Percentiles rank a stretch among this genome's conserved stretches.
These are phyloP conservation scores for Drosophila auraria DNA, from an alignment of 1,140 invertebrate genomes.

Conservation along the genomic window DNA sequence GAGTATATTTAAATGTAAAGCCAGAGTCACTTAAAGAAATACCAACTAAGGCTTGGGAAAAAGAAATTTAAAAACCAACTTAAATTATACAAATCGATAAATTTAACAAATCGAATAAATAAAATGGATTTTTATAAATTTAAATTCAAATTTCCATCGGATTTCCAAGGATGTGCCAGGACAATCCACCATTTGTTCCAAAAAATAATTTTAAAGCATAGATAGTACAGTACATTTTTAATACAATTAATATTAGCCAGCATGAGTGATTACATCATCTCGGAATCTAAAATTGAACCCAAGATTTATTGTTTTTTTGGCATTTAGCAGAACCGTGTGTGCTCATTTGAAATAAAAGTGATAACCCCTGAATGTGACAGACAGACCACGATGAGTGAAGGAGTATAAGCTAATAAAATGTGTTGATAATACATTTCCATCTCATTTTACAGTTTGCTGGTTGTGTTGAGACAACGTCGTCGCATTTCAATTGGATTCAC, in stretches of 20 bases:
- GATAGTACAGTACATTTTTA: neutral
- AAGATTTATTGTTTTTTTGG: slow-evolving; percentile 59
- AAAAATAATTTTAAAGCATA: neutral
- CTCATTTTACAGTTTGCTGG: slow-evolving; percentile 69
- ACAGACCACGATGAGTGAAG: slow-evolving; percentile 28
- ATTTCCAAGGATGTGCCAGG: neutral
- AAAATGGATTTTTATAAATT: neutral
- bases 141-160: neutral
- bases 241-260: slow-evolving; percentile 14
- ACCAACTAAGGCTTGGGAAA: neutral
- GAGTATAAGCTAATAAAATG: slow-evolving; percentile 53
- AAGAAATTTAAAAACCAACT: neutral
- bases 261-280: slow-evolving; percentile 56
- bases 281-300: slow-evolving; percentile 20
- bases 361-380: slow-evolving; percentile 70
- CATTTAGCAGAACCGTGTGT: slow-evolving; percentile 49
- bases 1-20: neutral
- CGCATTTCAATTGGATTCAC: slow-evolving; percentile 65
- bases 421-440: slow-evolving; percentile 72
- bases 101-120: too few relatives aligned
- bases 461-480: slow-evolving; percentile 38
- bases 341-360: slow-evolving; percentile 55
- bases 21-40: neutral
- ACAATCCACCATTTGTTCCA: neutral
- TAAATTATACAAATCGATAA: neutral